Base-by-base conservation (phyloP, 2,113 vertebrate genomes). In the Chionis minor region DNA sequence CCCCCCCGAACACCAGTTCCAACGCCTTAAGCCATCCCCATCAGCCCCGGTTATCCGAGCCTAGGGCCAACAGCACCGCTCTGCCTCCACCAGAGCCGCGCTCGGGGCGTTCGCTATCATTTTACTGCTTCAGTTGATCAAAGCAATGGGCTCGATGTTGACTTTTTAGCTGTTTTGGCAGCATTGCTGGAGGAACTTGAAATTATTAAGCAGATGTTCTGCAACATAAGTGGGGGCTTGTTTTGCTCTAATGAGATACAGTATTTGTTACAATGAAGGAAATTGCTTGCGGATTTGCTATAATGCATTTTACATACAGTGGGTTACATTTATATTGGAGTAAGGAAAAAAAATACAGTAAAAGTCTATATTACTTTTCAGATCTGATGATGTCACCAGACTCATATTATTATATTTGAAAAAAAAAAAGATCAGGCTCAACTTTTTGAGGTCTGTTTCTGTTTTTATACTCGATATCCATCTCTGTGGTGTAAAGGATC, bases 171-270 rank as follows among this genome's bases (percentile, higher is more conserved):
- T 74, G n/a, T 65, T 95, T 59, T 95, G 95, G 95, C 95, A 96
- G 66, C 90, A 79, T 9, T 82, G 86, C 23, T 91, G 81, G 77
- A 91, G 69, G 79, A 96, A 92, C 84, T 90, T 73, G 92, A 95
- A 97, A 97, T 98, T 95, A 95, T 95, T 97, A 96, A 97, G 94
- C 97, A 98, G 97, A 98, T 98, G 96, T 97, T 96, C 95, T 92
- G 58, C 2, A 9, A 54, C 66, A 61, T 92, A 78, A 95, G 86
- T 81, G 63, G 74, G 82, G 81, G 88, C 73, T 96, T 97, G 94
- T 86, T 96, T 84, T 89, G 86, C 54, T 89, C 92, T 96, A 97
- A 98, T 82, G 86, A 94, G 97, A 96, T 96, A 78, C 86, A 90
- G 87, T 66, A 94, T 97, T 98, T 97, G 96, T 89, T 94, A 93